Base-by-base conservation (phyloP, 2,888 invertebrate species). In the Molorchus minor region DNA sequence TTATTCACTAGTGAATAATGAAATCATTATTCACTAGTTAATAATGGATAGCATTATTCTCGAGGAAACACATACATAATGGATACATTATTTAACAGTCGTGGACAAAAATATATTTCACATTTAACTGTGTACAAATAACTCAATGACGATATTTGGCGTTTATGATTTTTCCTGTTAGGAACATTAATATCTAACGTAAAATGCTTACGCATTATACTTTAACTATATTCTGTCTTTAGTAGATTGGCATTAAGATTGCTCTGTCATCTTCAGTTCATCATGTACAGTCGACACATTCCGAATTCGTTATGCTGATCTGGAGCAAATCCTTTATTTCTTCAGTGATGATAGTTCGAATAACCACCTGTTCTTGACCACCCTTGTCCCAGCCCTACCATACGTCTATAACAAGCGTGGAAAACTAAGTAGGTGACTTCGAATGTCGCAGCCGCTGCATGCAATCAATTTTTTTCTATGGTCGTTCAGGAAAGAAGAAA, bases 381-480 rank as follows among this genome's bases (percentile, higher is more conserved):
- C 47, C 47, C 20, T 35, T 29, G 25, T 10, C 10, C 12, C 29
- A 21, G 7, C 20, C 16, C 29, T n/a, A 12, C 35, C 15, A 2
- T 2, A 12, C 10, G 2, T 35, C 12, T 35, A 35, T 10, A 47
- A 33, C 13, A 35, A 17, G 19, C 13, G 10, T 33, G n/a, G 8
- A 47, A 35, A 35, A 44, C 12, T 3, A 1, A 35, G 35, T 20
- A 47, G 13, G 7, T 33, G 1, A 19, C 13, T 33, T 47, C 19
- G 30, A 47, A 35, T 35, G 46, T 47, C 35, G 35, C 35, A 35
- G 13, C 47, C 47, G 19, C 29, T 45, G 45, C n/a, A 47, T 35
- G 35, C 35, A 47, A 47, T 40, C 19, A 30, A 40, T 40, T 40
- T 40, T 38, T 40, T 40, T 36, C 25, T 8, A 8, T 12, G 3